Base-by-base conservation (phyloP, 2,113 vertebrate genomes). In the Urocolius indicus region DNA sequence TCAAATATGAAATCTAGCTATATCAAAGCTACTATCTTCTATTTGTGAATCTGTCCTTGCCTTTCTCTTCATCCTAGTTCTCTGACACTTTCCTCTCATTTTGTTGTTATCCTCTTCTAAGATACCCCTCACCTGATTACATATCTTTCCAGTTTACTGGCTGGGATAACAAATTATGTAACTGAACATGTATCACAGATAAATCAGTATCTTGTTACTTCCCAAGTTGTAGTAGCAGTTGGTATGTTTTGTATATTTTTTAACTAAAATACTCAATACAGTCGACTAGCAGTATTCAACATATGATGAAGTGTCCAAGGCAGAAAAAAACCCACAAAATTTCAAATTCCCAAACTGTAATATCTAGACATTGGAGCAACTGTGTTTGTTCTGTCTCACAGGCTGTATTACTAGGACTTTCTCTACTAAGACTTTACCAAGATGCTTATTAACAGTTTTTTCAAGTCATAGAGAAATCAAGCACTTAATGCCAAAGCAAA, bases 391-490 rank as follows among this genome's bases (percentile, higher is more conserved):
- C 82, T 67, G 2, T 73, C 34, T 68, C 52, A 75, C 8, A 77
- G 51, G 11, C 57, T 63, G 3, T 48, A 88, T 68, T 93, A 92
- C 51, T 52, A 57, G 38, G 79, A 63, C 72, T 88, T 73, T 87
- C 83, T 91, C 85, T 78, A 32, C 68, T 91, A 89, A 74, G 48
- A 78, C 65, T 87, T 91, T 27, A 91, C 36, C 58, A 83, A 89
- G 69, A 91, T 79, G 48, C 45, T 78, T 87, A 82, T 43, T 78
- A 93, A 84, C 13, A 72, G 29, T 74, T 90, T 93, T 93, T 91
- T 85, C 75, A 88, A 86, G 67, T 87, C 57, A 89, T 3, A 88
- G 16, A 74, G 59, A 95, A 95, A 95, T 71, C 61, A 96, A 69
- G 52, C 41, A 86, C 95, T 93, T 93, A 94, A 93, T 74, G 57